These are phyloP conservation scores for Dicyrtoma fusca DNA, from an alignment of 2,888 invertebrate genomes.

Conservation along the genomic window DNA sequence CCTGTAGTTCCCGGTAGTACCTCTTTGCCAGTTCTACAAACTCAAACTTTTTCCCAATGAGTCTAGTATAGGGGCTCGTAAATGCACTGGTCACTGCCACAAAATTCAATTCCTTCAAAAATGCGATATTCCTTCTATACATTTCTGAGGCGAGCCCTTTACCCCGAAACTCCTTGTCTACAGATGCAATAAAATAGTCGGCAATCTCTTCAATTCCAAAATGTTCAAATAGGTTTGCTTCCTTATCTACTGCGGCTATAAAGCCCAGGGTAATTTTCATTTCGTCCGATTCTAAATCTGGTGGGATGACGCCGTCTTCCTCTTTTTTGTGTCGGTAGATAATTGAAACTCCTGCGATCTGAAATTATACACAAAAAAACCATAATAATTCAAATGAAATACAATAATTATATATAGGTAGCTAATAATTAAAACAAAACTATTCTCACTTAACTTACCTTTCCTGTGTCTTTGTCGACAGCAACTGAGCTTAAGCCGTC, in stretches of 20 bases:
- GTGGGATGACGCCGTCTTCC: neutral
- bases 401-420: neutral
- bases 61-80: conserved; percentile 37
- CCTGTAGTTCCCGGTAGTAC: neutral
- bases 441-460: conserved; percentile 26
- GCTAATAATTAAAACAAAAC: neutral
- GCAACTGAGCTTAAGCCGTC: conserved; percentile 48
- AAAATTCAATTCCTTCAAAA: conserved; percentile 19
- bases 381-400: neutral
- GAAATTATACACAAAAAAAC: conserved; percentile 6
- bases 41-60: conserved; percentile 23
- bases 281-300: conserved; percentile 6
- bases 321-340: neutral
- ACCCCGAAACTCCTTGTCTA: conserved; percentile 26
- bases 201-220: conserved; percentile 31
- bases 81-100: conserved; percentile 36
- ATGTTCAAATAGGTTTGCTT: conserved; percentile 15
- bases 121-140: conserved; percentile 19
- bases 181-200: conserved; percentile 32
- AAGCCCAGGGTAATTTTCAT: conserved; percentile 12
- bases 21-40: conserved; percentile 26
- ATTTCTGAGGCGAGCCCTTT: conserved; percentile 36
- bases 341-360: conserved; percentile 19
- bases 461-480: conserved; percentile 42
- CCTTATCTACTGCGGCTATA: conserved; percentile 17